A percentile compares a stretch with the other conserved stretches of the same genome.
phyloP scores from a whole-genome alignment of 2,797 vertebrate species.

The Cossypha dichroa region DNA sequence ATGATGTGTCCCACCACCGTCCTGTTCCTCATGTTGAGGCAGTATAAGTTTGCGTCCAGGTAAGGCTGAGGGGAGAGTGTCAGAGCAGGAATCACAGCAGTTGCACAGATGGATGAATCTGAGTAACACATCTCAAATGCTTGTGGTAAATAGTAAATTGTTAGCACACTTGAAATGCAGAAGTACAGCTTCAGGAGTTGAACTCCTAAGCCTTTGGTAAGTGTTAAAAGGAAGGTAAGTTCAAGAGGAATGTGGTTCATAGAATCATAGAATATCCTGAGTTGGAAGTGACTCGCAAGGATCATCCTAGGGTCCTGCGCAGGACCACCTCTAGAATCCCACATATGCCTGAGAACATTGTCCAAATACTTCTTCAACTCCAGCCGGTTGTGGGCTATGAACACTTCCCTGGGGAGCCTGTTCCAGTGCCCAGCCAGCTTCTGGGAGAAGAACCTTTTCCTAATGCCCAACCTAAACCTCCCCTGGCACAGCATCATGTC shows the following conservation, averaged over 20 bases:
- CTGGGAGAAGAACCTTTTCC: neutral
- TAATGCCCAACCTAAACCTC: neutral
- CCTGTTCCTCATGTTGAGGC: rapidly evolving
- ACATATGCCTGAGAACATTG: neutral
- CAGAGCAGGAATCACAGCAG: neutral
- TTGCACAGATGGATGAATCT: neutral
- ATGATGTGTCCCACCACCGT: rapidly evolving
- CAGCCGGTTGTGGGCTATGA: neutral
- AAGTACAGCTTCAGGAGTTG: neutral
- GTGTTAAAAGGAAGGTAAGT: neutral
- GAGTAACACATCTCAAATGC: neutral
- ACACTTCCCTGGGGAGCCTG: neutral
- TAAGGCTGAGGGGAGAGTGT: neutral
- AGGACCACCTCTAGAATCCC: neutral
- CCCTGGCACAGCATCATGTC: neutral
- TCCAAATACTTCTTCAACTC: neutral
- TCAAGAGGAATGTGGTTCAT: neutral
- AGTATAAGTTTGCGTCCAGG: rapidly evolving
- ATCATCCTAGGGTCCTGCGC: neutral
- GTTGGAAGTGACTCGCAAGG: neutral
- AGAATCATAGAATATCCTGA: neutral
- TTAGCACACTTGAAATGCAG: neutral
- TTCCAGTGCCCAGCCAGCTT: neutral
- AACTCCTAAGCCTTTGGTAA: neutral
- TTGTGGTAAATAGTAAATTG: neutral